Evolutionary conservation across 2,888 invertebrate genomes (phyloP), one percentile per base, ranked within the genome.

Genomic region (Troglohyphantes excavatus): DNA sequence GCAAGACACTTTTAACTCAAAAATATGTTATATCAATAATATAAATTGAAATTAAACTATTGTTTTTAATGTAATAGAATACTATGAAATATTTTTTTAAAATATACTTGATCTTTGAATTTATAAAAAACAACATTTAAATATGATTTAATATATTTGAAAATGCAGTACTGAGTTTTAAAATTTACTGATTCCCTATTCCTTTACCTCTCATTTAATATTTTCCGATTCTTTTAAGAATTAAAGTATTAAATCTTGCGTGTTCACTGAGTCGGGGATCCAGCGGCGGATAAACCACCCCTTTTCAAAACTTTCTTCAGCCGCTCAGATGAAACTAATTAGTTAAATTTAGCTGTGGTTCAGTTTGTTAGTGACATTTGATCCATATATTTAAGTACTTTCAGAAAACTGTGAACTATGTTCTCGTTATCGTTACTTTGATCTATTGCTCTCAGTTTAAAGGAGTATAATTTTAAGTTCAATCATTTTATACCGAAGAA

Each of bases 361-460:
- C 39, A 78, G 53, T 27, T 39, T 78, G 78, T 43, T 23, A 2
- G n/a, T 23, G 68, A 53, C 81, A 53, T 81, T 81, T 67, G 81
- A 81, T 81, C 68, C 78, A 78, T 65, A 78, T 39, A 43, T 67
- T 46, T 26, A 13, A 19, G 33, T 29, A 23, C 72, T 72, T 43
- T 46, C 6, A 72, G 26, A 72, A n/a, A 72, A 46, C 72, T 72
- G 46, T 46, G 5, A 11, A 72, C 26, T 72, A 21, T 11, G 6
- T 26, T n/a, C 17, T 72, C 72, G 9, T 26, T 46, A 23, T 17
- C 11, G 21, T 21, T 33, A 29, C 29, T 33, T 29, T 33, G 21
- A 61, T 61, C 29, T 33, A 53, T 53, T n/a, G 9, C 53, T 53
- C 53, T 5, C n/a, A 53, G 17, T 53, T 53, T 53, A 5, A 53